A percentile compares a stretch with the other conserved stretches of the same genome.
Conservation (phyloP, 2,797 vertebrate genomes). For the Poeciliopsis paucimaculata region DNA sequence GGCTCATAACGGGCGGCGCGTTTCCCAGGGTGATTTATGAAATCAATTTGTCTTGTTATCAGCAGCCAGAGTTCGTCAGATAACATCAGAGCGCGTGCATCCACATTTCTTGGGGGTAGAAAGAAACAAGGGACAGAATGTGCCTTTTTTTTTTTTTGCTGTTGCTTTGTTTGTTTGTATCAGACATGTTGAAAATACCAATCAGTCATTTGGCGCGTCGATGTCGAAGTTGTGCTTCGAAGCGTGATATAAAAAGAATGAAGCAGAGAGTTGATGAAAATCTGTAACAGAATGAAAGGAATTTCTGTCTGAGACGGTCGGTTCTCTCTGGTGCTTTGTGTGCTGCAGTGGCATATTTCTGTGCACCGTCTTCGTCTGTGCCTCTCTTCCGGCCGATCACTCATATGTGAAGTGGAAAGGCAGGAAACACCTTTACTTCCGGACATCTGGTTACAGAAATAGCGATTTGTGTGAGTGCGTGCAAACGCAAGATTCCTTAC, state of each 20-base stretch:
- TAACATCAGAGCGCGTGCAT: constrained; percentile 68
- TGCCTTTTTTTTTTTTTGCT: neutral
- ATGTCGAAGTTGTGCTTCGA: constrained; percentile 43
- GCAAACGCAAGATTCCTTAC: constrained; percentile 33
- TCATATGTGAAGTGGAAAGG: constrained; percentile 14
- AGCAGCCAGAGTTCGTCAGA: constrained; percentile 68
- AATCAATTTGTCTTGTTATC: constrained; percentile 82
- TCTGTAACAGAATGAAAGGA: constrained; percentile 38
- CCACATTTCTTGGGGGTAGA: constrained; percentile 49
- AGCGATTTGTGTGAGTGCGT: constrained; percentile 19
- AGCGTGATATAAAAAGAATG: constrained; percentile 26
- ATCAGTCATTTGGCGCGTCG: constrained; percentile 42
- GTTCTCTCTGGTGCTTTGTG: constrained; percentile 20
- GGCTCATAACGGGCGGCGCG: constrained; percentile 68
- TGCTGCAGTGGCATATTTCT: constrained; percentile 37
- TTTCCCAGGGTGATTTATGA: constrained; percentile 78
- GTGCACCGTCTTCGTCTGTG: constrained; percentile 18
- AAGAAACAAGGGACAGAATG: constrained; percentile 17
- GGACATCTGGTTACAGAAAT: constrained; percentile 15
- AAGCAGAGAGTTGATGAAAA: constrained; percentile 53
- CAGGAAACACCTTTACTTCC: constrained; percentile 5
- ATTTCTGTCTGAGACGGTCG: constrained; percentile 24
- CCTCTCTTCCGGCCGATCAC: constrained; percentile 9
- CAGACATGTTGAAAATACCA: constrained; percentile 38
- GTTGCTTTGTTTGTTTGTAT: constrained; percentile 9